A percentile compares a stretch with the other conserved stretches of the same genome.
These are phyloP conservation scores for Helogale parvula DNA, from an alignment of 2,113 vertebrate species.

Conservation along the genomic window DNA sequence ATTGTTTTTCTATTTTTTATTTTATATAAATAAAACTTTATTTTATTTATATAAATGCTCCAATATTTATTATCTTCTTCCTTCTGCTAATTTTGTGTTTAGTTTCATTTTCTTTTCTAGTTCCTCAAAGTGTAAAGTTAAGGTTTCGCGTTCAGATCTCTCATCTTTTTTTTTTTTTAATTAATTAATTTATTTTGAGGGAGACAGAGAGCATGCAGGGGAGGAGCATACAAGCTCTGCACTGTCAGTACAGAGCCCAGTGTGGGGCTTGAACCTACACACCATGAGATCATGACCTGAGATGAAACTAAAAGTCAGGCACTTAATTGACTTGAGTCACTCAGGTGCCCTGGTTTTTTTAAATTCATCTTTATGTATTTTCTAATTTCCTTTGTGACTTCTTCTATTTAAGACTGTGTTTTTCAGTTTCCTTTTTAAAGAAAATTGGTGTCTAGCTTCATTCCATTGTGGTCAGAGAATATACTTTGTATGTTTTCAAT, in stretches of 20 bases:
- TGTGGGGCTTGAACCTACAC: no score
- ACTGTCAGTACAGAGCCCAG: no score
- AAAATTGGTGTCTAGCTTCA: background rate
- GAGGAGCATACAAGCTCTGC: no score
- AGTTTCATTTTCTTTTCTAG: background rate
- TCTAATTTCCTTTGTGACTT: background rate
- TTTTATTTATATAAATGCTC: background rate
- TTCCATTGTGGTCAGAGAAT: background rate
- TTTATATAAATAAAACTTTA: background rate
- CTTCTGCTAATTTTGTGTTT: background rate
- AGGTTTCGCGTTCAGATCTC: background rate
- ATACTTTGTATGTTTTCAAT: background rate
- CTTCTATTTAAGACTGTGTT: background rate
- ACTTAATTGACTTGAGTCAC: no score
- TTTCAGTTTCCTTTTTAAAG: background rate
- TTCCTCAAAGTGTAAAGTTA: background rate
- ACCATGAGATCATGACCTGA: no score
- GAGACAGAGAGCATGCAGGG: no score
- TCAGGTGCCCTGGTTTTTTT: background rate
- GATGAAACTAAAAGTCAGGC: no score
- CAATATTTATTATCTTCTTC: background rate
- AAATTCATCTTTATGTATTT: background rate
- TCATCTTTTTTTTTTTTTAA: background rate
- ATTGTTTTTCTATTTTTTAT: background rate
- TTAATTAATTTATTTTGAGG: no score